These are phyloP conservation scores for Sebastes ruberrimus DNA, from an alignment of 2,797 vertebrate genomes.

Conservation along the genomic window DNA sequence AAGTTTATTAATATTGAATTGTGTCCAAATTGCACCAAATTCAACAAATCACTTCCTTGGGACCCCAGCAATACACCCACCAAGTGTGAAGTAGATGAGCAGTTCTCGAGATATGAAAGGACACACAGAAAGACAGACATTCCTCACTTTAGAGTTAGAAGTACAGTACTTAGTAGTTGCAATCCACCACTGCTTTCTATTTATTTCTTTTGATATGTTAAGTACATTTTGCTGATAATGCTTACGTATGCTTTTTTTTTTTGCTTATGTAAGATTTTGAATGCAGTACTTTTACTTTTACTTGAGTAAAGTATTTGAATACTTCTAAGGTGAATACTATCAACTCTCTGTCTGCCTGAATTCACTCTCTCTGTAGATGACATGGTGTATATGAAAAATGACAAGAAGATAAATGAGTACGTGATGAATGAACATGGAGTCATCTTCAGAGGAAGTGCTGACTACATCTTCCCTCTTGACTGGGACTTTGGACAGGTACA, in stretches of 20 bases:
- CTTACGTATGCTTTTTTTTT: too few species aligned
- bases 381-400: constrained; percentile 80
- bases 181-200: neutral
- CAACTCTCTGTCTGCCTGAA: neutral
- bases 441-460: constrained; percentile 81
- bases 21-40: neutral
- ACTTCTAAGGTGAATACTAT: neutral
- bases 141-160: too few species aligned
- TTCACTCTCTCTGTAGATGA: constrained; percentile 78
- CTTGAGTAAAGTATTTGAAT: neutral
- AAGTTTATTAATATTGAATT: too few species aligned
- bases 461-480: constrained; percentile 58
- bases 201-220: too few species aligned
- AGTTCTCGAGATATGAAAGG: too few species aligned
- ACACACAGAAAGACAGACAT: too few species aligned
- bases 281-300: neutral
- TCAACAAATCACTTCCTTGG: neutral
- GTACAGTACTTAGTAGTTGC: too few species aligned
- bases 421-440: constrained; percentile 86
- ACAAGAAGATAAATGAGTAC: constrained; percentile 83
- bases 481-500: constrained; percentile 92
- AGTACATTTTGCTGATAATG: too few species aligned
- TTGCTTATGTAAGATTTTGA: too few species aligned
- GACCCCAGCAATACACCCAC: too few species aligned
- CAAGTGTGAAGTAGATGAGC: too few species aligned